Evolutionary conservation across 2,888 invertebrate genomes (phyloP), one percentile per base, ranked within the genome.

Genomic region (Acleris laterana): DNA sequence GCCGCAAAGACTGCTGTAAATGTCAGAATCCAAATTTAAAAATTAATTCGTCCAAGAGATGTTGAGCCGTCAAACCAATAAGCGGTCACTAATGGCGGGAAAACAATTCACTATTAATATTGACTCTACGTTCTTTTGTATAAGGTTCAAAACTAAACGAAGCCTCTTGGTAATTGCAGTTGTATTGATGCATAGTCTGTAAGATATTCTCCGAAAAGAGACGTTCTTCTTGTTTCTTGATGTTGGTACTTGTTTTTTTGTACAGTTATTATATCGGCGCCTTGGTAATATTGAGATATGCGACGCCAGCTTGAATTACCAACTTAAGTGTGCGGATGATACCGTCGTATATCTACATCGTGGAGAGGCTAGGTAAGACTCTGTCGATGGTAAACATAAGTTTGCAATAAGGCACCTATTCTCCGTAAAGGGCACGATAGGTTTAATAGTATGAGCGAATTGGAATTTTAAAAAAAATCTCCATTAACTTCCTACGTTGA

Each of bases 271-370:
- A 80, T 75, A 70, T 74, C 70, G 77, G 75, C 79, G 80, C 76
- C 74, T 75, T 71, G 74, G 72, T 78, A 82, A 80, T 81, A 81
- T 80, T 79, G 77, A 80, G 77, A 78, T 80, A 80, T 78, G 78
- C 70, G 74, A 70, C 70, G 75, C 70, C 73, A 70, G 64, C 61
- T 64, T 70, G 71, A 71, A 72, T n/a, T 28, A 17, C 63, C 28
- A 48, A 51, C 38, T 44, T 49, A 19, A 50, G 20, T 20, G 3
- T 52, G 58, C 57, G 19, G 51, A 4, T 9, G 9, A 7, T 20
- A 20, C 5, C 32, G 7, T 20, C 55, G 16, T 42, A 42, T 20
- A 6, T 19, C 20, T n/a, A 20, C 6, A n/a, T n/a, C n/a, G 19
- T 5, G 42, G 9, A 28, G 16, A 13, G 13, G 38, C 3, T 38